A percentile compares a stretch with the other conserved stretches of the same genome.
Evolutionary conservation across 2,888 invertebrate species (phyloP).

Genomic region (Ochlodes sylvanus): DNA sequence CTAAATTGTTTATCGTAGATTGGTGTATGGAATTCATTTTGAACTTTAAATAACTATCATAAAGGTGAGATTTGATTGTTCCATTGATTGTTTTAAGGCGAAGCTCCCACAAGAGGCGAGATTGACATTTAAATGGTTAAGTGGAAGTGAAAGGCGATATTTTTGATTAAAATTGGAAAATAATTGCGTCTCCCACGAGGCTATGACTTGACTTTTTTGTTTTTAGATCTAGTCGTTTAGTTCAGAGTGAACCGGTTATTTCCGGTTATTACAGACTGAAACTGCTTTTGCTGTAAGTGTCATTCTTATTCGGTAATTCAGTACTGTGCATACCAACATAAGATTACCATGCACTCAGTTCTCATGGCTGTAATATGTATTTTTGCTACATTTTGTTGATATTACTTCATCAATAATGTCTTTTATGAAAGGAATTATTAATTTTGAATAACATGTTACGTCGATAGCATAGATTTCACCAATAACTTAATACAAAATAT

Average conservation of each 20-base stretch:
- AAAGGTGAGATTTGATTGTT: conserved; percentile 50
- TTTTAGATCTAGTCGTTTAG: conserved; percentile 67
- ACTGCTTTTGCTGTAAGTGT: conserved; percentile 7
- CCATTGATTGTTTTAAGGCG: conserved; percentile 55
- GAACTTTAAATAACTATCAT: conserved; percentile 44
- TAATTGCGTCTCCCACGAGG: conserved; percentile 84
- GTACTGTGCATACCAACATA: not conserved
- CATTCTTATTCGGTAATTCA: not conserved
- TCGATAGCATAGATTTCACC: too few species aligned
- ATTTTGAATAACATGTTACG: too few species aligned
- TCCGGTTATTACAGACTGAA: conserved; percentile 56
- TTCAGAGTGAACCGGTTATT: conserved; percentile 67
- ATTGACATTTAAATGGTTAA: conserved; percentile 85
- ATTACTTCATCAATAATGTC: too few species aligned
- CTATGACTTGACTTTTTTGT: conserved; percentile 54
- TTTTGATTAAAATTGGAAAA: conserved; percentile 85
- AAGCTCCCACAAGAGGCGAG: conserved; percentile 56
- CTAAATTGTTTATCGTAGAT: conserved; percentile 67
- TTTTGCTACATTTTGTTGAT: too few species aligned
- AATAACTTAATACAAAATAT: too few species aligned
- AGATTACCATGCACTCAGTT: not conserved
- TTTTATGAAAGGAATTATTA: too few species aligned
- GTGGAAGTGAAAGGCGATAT: conserved; percentile 83
- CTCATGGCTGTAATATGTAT: not conserved
- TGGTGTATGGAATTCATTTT: conserved; percentile 44